These are phyloP conservation scores for Caenorhabditis sp. DNA, from an alignment of 2,888 invertebrate genomes.

Conservation along the genomic window DNA sequence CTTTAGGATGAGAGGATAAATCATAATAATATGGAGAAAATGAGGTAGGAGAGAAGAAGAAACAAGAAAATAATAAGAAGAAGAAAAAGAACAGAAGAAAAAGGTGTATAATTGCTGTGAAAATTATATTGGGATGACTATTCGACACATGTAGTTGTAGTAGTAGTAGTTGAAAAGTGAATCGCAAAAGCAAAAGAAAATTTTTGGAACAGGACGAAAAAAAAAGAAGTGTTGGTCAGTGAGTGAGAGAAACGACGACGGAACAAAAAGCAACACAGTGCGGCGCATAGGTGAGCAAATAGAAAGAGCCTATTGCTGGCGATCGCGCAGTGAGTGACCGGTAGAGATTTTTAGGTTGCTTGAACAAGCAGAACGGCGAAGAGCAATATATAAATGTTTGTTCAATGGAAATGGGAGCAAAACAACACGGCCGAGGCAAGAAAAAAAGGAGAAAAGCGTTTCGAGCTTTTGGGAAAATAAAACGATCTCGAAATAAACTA, in stretches of 20 bases:
- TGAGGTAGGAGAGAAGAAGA: not conserved
- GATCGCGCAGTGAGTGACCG: not conserved
- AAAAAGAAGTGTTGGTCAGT: too few species aligned
- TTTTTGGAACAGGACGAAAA: too few species aligned
- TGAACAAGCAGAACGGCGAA: not conserved
- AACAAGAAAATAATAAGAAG: not conserved
- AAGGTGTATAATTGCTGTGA: not conserved
- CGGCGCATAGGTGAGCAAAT: not conserved
- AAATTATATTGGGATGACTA: not conserved
- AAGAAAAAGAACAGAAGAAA: not conserved
- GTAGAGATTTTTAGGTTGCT: not conserved
- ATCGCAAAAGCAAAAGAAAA: too few species aligned
- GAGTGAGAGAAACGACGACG: not conserved
- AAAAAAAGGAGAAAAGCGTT: not conserved
- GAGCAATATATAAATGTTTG: too few species aligned
- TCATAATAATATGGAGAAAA: not conserved
- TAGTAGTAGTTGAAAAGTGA: too few species aligned
- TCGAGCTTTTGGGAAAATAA: not conserved
- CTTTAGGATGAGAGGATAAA: not conserved
- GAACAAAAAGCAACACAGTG: not conserved
- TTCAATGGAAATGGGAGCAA: not conserved
- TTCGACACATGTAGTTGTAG: too few species aligned
- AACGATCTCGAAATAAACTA: not conserved
- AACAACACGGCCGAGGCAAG: not conserved
- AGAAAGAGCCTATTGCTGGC: not conserved